Evolutionary conservation across 2,113 vertebrate genomes (phyloP).

Genomic region (Rhea pennata): DNA sequence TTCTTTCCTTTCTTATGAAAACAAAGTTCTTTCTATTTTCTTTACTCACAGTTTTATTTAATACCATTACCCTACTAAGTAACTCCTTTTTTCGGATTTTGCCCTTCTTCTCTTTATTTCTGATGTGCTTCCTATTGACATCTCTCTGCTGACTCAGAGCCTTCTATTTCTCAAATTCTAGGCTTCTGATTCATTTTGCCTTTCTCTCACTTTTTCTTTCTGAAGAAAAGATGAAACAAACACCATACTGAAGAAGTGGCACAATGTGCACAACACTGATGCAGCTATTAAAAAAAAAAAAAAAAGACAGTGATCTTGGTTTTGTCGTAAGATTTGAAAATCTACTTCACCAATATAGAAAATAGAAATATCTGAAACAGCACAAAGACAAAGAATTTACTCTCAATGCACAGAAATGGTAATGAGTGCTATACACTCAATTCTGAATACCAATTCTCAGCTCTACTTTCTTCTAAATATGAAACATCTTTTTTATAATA

Average conservation of each 20-base stretch:
- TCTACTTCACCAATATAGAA: background rate
- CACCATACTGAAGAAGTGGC: background rate
- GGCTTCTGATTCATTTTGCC: background rate
- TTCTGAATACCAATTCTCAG: background rate
- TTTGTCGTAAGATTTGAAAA: background rate
- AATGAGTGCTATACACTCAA: background rate
- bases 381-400: background rate
- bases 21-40: background rate
- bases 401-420: background rate
- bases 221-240: background rate
- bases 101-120: background rate
- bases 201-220: background rate
- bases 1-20: background rate
- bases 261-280: background rate
- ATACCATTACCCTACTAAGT: background rate
- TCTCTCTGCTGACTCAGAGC: background rate
- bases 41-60: background rate
- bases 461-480: background rate
- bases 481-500: background rate
- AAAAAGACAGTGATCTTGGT: background rate
- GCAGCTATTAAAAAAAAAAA: background rate
- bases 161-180: background rate
- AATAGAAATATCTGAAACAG: background rate
- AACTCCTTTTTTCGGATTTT: background rate
- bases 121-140: background rate